Evolutionary conservation across 2,797 vertebrate species (phyloP).

Genomic region (Tarsius wallacei): DNA sequence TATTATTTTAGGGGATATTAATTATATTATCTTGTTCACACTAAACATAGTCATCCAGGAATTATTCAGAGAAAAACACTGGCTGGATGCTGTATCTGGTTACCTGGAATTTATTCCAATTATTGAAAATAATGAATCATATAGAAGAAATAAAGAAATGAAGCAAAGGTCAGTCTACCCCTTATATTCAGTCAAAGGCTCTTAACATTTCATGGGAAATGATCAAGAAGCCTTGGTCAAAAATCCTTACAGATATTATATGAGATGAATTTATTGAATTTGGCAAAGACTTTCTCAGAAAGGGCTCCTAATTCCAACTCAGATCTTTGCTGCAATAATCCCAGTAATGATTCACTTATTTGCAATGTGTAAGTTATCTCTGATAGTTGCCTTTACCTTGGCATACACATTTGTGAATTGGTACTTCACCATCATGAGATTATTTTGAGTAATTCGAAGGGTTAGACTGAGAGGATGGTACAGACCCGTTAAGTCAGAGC

Average conservation of each 20-base stretch:
- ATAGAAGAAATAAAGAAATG: neutral
- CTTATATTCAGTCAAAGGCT: conserved; percentile 38
- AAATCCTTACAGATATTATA: conserved; percentile 47
- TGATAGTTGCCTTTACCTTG: conserved; percentile 50
- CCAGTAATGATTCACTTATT: conserved; percentile 23
- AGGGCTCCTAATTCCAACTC: conserved; percentile 35
- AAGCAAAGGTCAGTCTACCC: neutral
- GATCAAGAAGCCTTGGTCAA: conserved; percentile 42
- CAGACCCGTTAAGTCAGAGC: neutral
- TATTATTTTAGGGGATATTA: conserved; percentile 70
- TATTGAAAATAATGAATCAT: conserved; percentile 49
- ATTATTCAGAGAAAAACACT: conserved; percentile 71
- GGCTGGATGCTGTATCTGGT: conserved; percentile 13
- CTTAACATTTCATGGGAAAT: conserved; percentile 58
- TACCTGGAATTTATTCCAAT: conserved; percentile 55
- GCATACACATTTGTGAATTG: neutral
- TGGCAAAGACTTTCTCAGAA: conserved; percentile 68
- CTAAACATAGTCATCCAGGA: conserved; percentile 62
- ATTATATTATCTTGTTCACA: conserved; percentile 68
- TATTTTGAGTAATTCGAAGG: conserved; percentile 26
- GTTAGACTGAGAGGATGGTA: neutral
- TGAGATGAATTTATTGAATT: conserved; percentile 34
- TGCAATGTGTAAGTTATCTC: conserved; percentile 32
- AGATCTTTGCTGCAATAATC: conserved; percentile 29
- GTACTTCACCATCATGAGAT: neutral